Percentiles rank a stretch among this genome's conserved stretches.
Conservation (phyloP, 2,888 invertebrate species). For the Idaea dimidiata region DNA sequence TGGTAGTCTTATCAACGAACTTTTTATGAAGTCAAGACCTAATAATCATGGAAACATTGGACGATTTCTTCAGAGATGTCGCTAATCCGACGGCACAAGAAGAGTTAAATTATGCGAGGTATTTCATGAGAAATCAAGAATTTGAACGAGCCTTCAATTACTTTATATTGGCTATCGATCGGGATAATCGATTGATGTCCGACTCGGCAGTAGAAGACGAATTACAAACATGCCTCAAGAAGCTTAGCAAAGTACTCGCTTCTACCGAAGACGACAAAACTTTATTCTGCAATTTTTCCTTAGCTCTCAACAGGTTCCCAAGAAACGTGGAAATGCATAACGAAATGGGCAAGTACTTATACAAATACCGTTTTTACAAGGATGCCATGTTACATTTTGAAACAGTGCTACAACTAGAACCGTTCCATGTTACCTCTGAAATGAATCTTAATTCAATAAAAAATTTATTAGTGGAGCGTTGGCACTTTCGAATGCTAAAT, state of each 20-base stretch:
- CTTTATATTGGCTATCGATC: constrained; percentile 53
- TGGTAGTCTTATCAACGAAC: not conserved
- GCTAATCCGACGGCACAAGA: constrained; percentile 22
- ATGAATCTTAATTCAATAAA: constrained; percentile 85
- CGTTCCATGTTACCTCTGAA: constrained; percentile 79
- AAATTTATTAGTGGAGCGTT: constrained; percentile 85
- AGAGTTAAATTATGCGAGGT: constrained; percentile 47
- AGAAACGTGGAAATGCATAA: constrained; percentile 51
- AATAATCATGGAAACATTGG: not conserved
- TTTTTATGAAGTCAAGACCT: constrained; percentile 6
- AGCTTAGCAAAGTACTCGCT: constrained; percentile 43
- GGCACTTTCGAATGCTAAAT: constrained; percentile 93
- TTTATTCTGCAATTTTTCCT: constrained; percentile 54
- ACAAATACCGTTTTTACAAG: constrained; percentile 76
- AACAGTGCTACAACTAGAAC: constrained; percentile 71
- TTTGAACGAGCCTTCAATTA: constrained; percentile 56
- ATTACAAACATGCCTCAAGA: constrained; percentile 46
- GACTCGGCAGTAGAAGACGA: constrained; percentile 41
- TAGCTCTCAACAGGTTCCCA: constrained; percentile 51
- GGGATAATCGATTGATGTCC: constrained; percentile 37
- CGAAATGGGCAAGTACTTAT: constrained; percentile 64
- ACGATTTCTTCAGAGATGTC: not conserved
- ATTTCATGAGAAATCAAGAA: constrained; percentile 38
- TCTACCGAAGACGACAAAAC: constrained; percentile 46
- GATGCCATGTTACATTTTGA: constrained; percentile 81